Conservation (phyloP, 2,113 vertebrate species). For the Oreochromis aureus region DNA sequence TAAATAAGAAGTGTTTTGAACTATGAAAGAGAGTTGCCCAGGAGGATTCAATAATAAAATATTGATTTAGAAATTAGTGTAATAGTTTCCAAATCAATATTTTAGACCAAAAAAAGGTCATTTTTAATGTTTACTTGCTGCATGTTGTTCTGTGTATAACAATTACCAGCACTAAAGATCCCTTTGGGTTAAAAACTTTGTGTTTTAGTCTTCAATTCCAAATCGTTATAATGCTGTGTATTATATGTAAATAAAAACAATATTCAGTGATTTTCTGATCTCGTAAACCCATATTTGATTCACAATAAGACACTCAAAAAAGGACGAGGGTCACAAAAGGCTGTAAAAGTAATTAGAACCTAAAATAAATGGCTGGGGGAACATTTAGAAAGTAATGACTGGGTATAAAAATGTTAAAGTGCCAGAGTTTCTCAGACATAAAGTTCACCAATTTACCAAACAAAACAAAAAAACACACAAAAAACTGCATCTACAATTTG, state of each 20-base stretch:
- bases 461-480: neutral
- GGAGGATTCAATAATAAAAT: neutral
- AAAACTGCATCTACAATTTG: neutral
- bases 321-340: neutral
- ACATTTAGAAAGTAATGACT: neutral
- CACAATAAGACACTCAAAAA: neutral
- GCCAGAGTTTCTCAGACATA: neutral
- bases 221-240: neutral
- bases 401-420: neutral
- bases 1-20: neutral
- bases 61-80: neutral
- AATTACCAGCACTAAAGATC: neutral
- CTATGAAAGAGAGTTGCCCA: neutral
- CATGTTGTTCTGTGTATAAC: neutral
- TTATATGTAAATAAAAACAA: neutral
- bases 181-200: neutral
- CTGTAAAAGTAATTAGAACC: neutral
- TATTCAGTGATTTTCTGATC: neutral
- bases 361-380: neutral
- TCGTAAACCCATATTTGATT: neutral
- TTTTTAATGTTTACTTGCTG: neutral
- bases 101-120: neutral
- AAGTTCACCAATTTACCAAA: neutral
- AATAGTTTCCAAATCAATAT: neutral
- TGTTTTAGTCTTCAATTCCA: neutral